Evolutionary conservation across 2,888 invertebrate species (phyloP).

Genomic region (Dermolepida albohirtum): DNA sequence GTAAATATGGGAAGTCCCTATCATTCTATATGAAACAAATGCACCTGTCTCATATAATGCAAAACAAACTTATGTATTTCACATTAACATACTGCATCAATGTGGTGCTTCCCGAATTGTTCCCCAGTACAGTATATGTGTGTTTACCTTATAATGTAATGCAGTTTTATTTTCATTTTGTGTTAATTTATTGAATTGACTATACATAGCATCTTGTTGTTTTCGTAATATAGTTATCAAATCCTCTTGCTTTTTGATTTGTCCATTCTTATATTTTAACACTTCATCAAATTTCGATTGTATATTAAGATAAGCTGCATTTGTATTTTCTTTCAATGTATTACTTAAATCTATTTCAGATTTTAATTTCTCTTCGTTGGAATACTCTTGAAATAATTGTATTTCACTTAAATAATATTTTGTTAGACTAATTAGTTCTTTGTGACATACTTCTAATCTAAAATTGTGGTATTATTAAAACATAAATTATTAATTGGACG

Average conservation of each 20-base stretch:
- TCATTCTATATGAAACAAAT: too few species aligned
- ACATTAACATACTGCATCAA: too few species aligned
- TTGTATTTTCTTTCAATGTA: constrained; percentile 6
- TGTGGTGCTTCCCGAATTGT: too few species aligned
- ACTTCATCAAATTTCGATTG: constrained; percentile 27
- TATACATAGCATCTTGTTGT: constrained; percentile 22
- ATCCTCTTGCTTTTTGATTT: constrained; percentile 16
- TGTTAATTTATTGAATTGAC: constrained; percentile 5
- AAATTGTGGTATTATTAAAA: constrained; percentile 5
- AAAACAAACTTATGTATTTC: too few species aligned
- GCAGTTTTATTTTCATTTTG: constrained; percentile 11
- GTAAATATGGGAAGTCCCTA: too few species aligned
- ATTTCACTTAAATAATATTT: constrained; percentile 25
- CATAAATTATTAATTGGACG: neutral
- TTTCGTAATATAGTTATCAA: constrained; percentile 23
- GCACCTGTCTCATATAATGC: too few species aligned
- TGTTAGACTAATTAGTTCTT: constrained; percentile 19
- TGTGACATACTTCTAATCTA: constrained; percentile 31
- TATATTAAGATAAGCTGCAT: constrained; percentile 7
- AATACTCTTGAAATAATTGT: constrained; percentile 23
- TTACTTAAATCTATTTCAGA: constrained; percentile 4
- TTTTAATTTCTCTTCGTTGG: constrained; percentile 21
- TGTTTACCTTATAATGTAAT: constrained; percentile 26
- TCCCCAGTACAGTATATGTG: too few species aligned
- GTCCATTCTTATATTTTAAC: constrained; percentile 26